These are phyloP conservation scores for Tympanoctomys barrerae DNA, from an alignment of 2,797 vertebrate genomes.

Conservation along the genomic window DNA sequence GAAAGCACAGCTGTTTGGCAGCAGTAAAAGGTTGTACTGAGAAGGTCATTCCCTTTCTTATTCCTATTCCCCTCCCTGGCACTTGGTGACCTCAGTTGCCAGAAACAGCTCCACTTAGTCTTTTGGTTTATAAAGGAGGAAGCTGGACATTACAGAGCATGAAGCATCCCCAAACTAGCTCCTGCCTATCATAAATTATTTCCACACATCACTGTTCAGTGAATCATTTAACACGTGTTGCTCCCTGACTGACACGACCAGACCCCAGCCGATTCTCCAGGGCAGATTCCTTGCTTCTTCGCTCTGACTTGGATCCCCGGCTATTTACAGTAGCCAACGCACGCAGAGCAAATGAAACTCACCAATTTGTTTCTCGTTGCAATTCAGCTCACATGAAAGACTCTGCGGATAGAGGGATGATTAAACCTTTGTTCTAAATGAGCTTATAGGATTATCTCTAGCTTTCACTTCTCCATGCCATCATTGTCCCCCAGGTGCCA, in stretches of 20 bases:
- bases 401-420: constrained; percentile 68
- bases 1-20: neutral
- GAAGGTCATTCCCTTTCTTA: neutral
- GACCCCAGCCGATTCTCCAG: neutral
- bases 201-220: neutral
- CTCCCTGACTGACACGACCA: neutral
- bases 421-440: constrained; percentile 80
- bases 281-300: neutral
- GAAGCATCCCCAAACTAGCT: constrained; percentile 32
- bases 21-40: neutral
- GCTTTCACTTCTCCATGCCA: constrained; percentile 65
- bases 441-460: constrained; percentile 72
- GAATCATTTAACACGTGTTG: neutral
- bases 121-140: constrained; percentile 32
- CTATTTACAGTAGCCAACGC: constrained; percentile 39
- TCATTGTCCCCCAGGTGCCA: constrained; percentile 69
- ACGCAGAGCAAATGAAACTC: constrained; percentile 57
- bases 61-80: neutral
- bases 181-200: constrained; percentile 24
- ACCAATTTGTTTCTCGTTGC: constrained; percentile 69
- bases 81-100: neutral
- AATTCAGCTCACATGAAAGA: constrained; percentile 70
- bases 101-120: constrained; percentile 8
- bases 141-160: constrained; percentile 34
- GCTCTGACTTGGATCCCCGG: neutral